Evolutionary conservation across 2,888 invertebrate genomes (phyloP).

Genomic region (Pediacus dermestoides): DNA sequence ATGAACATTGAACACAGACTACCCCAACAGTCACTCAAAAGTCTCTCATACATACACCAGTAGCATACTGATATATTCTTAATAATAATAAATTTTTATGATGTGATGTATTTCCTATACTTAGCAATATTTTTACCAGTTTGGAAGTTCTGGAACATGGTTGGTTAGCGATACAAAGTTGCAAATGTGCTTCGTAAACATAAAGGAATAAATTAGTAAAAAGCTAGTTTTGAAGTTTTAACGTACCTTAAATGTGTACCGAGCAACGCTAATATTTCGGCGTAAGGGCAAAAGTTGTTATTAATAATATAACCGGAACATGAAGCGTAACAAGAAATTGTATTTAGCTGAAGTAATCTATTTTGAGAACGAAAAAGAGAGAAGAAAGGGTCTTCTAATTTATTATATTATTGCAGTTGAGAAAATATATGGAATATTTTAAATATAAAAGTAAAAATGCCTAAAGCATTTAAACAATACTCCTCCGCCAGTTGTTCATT

Average conservation of each 20-base stretch:
- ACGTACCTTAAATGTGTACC: not conserved
- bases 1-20: conserved; percentile 3
- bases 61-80: conserved; percentile 1
- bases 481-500: conserved; percentile 4
- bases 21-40: not conserved
- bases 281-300: conserved; percentile 1
- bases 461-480: conserved; percentile 7
- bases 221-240: not conserved
- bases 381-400: not conserved
- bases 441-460: conserved; percentile 5
- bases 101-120: not conserved
- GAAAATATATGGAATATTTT: conserved; percentile 1
- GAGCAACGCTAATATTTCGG: not conserved
- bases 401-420: conserved; percentile 1
- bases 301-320: not conserved
- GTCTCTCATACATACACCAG: conserved; percentile 3
- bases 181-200: conserved; percentile 1
- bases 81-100: not conserved
- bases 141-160: not conserved
- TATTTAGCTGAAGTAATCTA: not conserved
- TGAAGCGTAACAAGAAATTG: not conserved
- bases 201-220: conserved; percentile 2
- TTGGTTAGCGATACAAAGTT: not conserved
- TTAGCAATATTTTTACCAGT: not conserved
- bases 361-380: not conserved